Evolutionary conservation across 1,140 invertebrate genomes (phyloP), one percentile per base, ranked within the genome.

Genomic region (Lethocerus indicus): DNA sequence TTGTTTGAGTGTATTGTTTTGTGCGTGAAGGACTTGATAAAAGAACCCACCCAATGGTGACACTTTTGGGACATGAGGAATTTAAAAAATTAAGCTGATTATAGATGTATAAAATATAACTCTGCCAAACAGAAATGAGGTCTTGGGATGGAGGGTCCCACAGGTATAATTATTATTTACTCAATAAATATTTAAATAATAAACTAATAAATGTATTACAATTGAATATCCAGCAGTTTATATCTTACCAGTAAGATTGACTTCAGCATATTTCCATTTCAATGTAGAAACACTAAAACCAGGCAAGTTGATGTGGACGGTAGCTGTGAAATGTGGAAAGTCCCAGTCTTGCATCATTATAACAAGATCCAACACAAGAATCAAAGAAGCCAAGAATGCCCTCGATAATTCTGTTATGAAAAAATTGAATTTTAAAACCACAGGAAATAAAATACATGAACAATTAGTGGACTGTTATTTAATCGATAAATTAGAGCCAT

Each of bases 301-400:
- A 18, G 71, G 71, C 25, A 74, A 58, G 55, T 73, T 73, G 36
- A 74, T 67, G 56, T 74, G 71, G 29, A 73, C 62, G 35, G 67
- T 69, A 52, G 69, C 68, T 14, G 71, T 67, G 57, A 73, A 74
- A 60, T 74, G 70, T 23, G 72, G 72, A 53, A 74, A 74, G 59
- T 74, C 72, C 72, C 72, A 74, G 60, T 74, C 72, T 64, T 74
- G 72, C 68, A 73, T 71, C 40, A 73, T 70, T 56, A 74, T 73
- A 9, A 73, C 51, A 16, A 74, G 58, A 58, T 74, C 72, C 64
- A 73, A 68, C 2, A 73, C 67, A n/a, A 74, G 63, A 48, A 74
- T 73, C 51, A 72, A 71, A 3, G 71, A 73, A 6, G 71, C 71
- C 6, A 73, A 59, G 58, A 72, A 72, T 7, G 70, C 67, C 24